Percentiles rank a stretch among this genome's conserved stretches.
Evolutionary conservation across 2,797 vertebrate species (phyloP).

Genomic region (Myiotriccus ornatus): DNA sequence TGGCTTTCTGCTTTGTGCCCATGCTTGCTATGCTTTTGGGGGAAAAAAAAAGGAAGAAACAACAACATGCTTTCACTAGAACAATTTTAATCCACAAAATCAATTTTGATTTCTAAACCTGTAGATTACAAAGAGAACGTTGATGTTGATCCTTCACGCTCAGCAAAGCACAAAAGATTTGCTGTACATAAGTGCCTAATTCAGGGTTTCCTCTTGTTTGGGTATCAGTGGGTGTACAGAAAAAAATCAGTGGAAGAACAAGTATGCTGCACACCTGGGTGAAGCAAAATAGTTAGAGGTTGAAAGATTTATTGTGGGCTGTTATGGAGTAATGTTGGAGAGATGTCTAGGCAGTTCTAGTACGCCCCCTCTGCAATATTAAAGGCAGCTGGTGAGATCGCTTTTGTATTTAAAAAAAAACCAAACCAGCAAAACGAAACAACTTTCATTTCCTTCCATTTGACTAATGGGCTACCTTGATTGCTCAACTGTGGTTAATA

Average conservation of each 20-base stretch:
- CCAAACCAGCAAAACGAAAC: not conserved
- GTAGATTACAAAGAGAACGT: not conserved
- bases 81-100: not conserved
- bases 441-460: not conserved
- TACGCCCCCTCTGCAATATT: not conserved
- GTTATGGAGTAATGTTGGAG: not conserved
- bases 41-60: not conserved
- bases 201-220: conserved; percentile 6
- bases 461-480: not conserved
- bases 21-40: not conserved
- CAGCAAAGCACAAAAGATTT: conserved; percentile 5
- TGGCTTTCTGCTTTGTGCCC: not conserved
- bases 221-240: not conserved
- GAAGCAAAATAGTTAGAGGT: not conserved
- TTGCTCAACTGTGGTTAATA: not conserved
- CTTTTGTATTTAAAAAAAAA: not conserved
- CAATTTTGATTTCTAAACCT: conserved; percentile 4
- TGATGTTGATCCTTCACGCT: not conserved
- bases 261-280: not conserved
- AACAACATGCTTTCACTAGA: not conserved
- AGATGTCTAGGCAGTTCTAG: not conserved
- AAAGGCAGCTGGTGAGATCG: not conserved
- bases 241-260: not conserved
- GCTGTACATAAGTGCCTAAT: not conserved
- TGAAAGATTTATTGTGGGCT: conserved; percentile 19